Base-by-base conservation (phyloP, 2,888 invertebrate genomes). In the Idaea dimidiata region DNA sequence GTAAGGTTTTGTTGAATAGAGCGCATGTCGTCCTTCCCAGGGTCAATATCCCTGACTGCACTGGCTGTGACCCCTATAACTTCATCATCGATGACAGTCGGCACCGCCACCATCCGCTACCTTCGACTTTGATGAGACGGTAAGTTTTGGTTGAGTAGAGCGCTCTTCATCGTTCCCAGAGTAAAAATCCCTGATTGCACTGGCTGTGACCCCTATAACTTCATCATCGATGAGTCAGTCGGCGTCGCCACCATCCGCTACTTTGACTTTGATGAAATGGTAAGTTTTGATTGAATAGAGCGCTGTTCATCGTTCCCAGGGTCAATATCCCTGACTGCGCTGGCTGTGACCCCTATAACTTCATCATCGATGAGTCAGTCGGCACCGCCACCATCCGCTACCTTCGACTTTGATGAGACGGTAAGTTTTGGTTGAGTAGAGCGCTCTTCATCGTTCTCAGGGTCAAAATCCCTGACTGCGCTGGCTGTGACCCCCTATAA, bases 221-320 rank as follows among this genome's bases (percentile, higher is more conserved):
- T 77, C 89, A 24, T 79, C 83, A 0, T 78, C 83, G 10, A 91
- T 91, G 92, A 91, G 88, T 70, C 89, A 90, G 67, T 90, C 91
- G 0, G 88, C 84, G 59, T 91, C 91, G 0, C 80, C 87, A 5
- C 75, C 82, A 0, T 80, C 86, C 0, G 70, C 78, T 24, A 78
- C 77, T 88, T 88, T 68, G 88, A 89, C 58, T 71, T 83, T 4
- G 78, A 80, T 4, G 84, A n/a, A n/a, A n/a, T n/a, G n/a, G n/a
- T n/a, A n/a, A n/a, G n/a, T n/a, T n/a, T n/a, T n/a, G n/a, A n/a
- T n/a, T n/a, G n/a, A n/a, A n/a, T n/a, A n/a, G n/a, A n/a, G n/a
- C n/a, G n/a, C n/a, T n/a, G n/a, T n/a, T n/a, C n/a, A n/a, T n/a
- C n/a, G n/a, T n/a, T n/a, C n/a, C n/a, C n/a, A n/a, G n/a, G n/a